Evolutionary conservation across 2,113 vertebrate genomes (phyloP).

Genomic region (Chamaea fasciata): DNA sequence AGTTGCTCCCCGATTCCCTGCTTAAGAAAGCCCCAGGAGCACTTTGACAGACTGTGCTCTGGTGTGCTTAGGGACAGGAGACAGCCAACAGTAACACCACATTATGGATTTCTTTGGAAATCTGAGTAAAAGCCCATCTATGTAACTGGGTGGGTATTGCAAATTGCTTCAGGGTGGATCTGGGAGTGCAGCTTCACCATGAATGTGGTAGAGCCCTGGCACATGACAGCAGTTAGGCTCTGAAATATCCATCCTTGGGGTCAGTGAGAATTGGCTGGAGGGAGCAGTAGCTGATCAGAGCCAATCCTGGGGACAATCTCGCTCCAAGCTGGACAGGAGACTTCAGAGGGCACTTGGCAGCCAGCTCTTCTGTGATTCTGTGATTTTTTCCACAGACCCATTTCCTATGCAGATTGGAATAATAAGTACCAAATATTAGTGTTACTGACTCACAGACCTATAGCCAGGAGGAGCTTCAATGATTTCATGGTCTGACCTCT

Average conservation of each 20-base stretch:
- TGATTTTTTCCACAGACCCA: not conserved
- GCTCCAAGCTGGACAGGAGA: not conserved
- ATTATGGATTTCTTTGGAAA: not conserved
- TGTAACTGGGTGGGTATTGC: not conserved
- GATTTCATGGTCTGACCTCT: not conserved
- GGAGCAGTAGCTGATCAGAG: not conserved
- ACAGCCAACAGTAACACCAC: not conserved
- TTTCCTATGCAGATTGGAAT: not conserved
- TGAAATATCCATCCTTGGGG: not conserved
- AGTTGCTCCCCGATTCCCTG: not conserved
- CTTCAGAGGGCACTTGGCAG: not conserved
- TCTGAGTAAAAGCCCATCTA: not conserved
- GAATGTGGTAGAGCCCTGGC: not conserved
- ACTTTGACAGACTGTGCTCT: not conserved
- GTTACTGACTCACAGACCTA: not conserved
- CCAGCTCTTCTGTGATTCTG: rapidly evolving
- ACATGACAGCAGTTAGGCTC: not conserved
- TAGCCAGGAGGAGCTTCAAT: not conserved
- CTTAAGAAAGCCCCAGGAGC: not conserved
- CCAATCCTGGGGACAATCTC: not conserved
- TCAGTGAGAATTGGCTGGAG: not conserved
- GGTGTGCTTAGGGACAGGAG: not conserved
- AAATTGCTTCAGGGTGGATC: not conserved
- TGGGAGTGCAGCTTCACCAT: not conserved
- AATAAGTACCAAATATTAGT: not conserved